Evolutionary conservation across 2,113 vertebrate species (phyloP), one percentile per base, ranked within the genome.

Genomic region (Percopsis transmontana): DNA sequence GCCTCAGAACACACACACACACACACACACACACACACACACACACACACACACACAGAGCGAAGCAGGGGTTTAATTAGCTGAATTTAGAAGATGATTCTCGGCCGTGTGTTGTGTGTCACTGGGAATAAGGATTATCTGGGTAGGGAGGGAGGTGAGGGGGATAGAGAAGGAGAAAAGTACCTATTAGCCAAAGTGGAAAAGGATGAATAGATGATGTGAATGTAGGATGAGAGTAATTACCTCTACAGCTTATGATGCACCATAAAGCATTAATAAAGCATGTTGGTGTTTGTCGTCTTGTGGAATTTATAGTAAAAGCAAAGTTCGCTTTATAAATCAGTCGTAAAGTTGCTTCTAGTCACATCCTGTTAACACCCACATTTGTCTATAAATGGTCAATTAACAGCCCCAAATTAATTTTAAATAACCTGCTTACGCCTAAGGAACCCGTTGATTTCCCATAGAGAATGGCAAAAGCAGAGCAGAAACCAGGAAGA

Each of bases 51-150:
- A 6, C 39, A 53, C 38, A 14, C 68, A 44, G 33, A 23, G 63
- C 65, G 67, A 70, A 40, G 74, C 77, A 58, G 87, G 89, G 80
- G 85, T 76, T 80, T 86, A 88, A 92, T 93, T 88, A 90, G 74
- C 79, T 62, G 55, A 70, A 74, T 52, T 70, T 69, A 72, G 62
- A 47, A 18, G 76, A 72, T 76, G 76, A 74, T 68, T 81, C 58
- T 81, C 24, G 7, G 72, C 68, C 79, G 21, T 89, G 77, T 72
- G 87, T 65, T 83, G 12, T n/a, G 75, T 82, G 87, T 87, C 90
- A 74, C 75, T 63, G 44, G 50, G 38, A 74, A 82, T 91, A 39
- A 87, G 72, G 5, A 48, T 74, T 61, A 65, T 60, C 6, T 50
- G 48, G 24, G 27, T 5, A 10, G 21, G 39, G 69, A 62, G 52